These are phyloP conservation scores for Electrophaes corylata DNA, from an alignment of 2,888 invertebrate species.

Conservation along the genomic window DNA sequence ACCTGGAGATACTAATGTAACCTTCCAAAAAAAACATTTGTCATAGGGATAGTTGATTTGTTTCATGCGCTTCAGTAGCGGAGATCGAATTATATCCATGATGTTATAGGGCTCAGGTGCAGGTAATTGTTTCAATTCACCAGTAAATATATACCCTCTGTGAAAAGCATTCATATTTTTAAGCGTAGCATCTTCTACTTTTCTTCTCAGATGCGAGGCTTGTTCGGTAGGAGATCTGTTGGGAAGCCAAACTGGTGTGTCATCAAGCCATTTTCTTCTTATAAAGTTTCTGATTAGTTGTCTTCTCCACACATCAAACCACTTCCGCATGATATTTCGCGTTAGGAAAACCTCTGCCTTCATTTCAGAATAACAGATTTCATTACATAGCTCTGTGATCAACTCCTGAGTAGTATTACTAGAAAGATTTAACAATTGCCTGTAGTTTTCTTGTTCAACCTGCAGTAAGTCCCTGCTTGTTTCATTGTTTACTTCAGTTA, in stretches of 20 bases:
- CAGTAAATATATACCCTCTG: slow-evolving; percentile 69
- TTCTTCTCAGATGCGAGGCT: slow-evolving; percentile 59
- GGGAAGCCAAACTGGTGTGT: slow-evolving; percentile 76
- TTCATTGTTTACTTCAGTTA: slow-evolving; percentile 60
- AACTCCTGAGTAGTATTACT: slow-evolving; percentile 58
- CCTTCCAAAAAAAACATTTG: slow-evolving; percentile 85
- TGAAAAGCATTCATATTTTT: slow-evolving; percentile 72
- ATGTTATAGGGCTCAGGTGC: slow-evolving; percentile 66
- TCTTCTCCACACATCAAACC: slow-evolving; percentile 68
- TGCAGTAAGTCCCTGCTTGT: slow-evolving; percentile 53
- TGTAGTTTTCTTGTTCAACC: slow-evolving; percentile 63
- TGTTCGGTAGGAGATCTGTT: slow-evolving; percentile 65
- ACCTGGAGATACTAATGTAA: slow-evolving; percentile 84
- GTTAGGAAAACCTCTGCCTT: slow-evolving; percentile 67
- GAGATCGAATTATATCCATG: slow-evolving; percentile 75
- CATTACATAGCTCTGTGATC: slow-evolving; percentile 57
- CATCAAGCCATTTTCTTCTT: slow-evolving; percentile 66
- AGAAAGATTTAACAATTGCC: slow-evolving; percentile 57
- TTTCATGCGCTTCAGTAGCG: slow-evolving; percentile 74
- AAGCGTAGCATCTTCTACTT: slow-evolving; percentile 61
- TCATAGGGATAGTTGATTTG: slow-evolving; percentile 73
- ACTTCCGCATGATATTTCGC: slow-evolving; percentile 66
- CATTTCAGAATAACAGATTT: slow-evolving; percentile 66
- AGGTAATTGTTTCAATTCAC: slow-evolving; percentile 62
- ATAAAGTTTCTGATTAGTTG: slow-evolving; percentile 64